These are phyloP conservation scores for Acanthopagrus latus DNA, from an alignment of 2,797 vertebrate genomes.

Conservation along the genomic window DNA sequence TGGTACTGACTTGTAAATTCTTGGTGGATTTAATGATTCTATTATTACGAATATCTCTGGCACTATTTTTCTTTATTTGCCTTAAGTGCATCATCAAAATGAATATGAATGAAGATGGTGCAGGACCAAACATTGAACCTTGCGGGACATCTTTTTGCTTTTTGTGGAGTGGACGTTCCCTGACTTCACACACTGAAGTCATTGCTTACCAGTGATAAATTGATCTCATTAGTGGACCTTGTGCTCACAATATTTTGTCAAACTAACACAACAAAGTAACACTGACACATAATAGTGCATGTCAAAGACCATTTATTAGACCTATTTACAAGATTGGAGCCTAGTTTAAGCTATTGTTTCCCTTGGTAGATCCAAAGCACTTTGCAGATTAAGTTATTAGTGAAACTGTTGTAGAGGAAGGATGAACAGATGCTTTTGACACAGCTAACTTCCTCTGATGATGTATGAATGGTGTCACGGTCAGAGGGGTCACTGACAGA, in stretches of 20 bases:
- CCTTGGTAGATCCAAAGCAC: neutral
- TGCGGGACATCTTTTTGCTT: too few relatives aligned
- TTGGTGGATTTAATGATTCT: too few relatives aligned
- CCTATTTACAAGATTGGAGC: neutral
- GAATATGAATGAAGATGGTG: too few relatives aligned
- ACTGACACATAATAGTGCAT: too few relatives aligned
- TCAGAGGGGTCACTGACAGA: neutral
- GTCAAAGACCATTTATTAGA: neutral
- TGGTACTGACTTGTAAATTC: too few relatives aligned
- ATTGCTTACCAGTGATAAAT: neutral
- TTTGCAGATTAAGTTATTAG: neutral
- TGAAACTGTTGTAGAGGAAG: constrained; percentile 4
- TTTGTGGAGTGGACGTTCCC: too few relatives aligned
- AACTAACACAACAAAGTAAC: too few relatives aligned
- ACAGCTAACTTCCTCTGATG: constrained; percentile 19
- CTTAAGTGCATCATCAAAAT: too few relatives aligned
- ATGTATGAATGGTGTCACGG: constrained; percentile 5
- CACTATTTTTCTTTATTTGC: too few relatives aligned
- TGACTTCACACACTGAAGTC: too few relatives aligned
- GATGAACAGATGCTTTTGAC: constrained; percentile 7
- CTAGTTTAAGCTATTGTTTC: neutral
- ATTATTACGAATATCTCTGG: too few relatives aligned
- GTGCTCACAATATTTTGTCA: neutral
- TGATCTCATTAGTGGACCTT: neutral
- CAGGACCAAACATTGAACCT: too few relatives aligned